Evolutionary conservation across 2,113 vertebrate genomes (phyloP).

Genomic region (Carlito syrichta): DNA sequence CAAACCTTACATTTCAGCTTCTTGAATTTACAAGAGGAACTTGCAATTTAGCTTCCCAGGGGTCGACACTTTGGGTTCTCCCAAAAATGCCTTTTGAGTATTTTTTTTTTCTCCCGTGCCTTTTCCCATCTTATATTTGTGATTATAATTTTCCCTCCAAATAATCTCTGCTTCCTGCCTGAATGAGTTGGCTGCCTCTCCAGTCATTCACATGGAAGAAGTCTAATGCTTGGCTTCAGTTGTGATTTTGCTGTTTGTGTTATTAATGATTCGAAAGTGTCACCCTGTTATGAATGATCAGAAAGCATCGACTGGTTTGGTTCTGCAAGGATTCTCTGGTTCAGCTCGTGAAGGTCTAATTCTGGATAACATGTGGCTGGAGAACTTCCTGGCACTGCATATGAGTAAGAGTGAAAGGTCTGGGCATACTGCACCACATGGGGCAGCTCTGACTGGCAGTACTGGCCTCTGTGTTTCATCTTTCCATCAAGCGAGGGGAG

Average conservation of each 20-base stretch:
- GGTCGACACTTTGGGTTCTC: background rate
- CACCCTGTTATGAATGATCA: background rate
- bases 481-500: background rate
- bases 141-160: background rate
- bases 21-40: background rate
- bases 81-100: too few species aligned
- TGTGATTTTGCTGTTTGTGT: background rate
- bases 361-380: background rate
- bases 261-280: background rate
- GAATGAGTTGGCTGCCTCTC: background rate
- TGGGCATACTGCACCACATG: too few species aligned
- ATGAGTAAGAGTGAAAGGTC: background rate
- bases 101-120: too few species aligned
- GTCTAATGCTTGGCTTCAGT: rapidly evolving
- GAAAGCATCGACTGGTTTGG: background rate
- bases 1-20: background rate
- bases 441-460: too few species aligned
- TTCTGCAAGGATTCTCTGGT: background rate
- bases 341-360: background rate
- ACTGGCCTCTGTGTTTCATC: background rate
- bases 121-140: background rate
- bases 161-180: background rate
- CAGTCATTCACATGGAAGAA: background rate
- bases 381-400: background rate
- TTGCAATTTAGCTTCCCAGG: background rate